Base-by-base conservation (phyloP, 1,140 invertebrate genomes). In the Odontomachus brunneus region DNA sequence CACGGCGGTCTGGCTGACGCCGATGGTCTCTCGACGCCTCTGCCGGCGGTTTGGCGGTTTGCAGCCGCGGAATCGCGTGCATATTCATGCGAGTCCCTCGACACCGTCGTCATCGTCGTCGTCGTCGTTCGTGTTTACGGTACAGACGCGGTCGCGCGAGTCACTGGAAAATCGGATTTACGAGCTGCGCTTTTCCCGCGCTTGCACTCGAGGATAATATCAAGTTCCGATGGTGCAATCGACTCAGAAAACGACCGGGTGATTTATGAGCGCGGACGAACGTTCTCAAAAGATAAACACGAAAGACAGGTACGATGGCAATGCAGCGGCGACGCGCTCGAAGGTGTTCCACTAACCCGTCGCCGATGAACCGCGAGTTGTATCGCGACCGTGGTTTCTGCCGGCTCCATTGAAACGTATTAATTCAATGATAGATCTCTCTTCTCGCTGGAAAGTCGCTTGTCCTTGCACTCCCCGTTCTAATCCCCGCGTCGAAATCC, bases 391-490 rank as follows among this genome's bases (percentile, higher is more conserved):
- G 60, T 49, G 44, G 59, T 38, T 17, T 19, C 14, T 51, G 59
- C 15, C 48, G 38, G 24, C 48, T 55, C 62, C 63, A 73, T 87
- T 67, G 53, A 82, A 85, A 87, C 81, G 59, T 78, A 88, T 88
- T 69, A 67, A 88, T 72, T 81, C 69, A 33, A 62, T 44, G 60
- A 69, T 38, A 19, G 73, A 81, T 49, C 55, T 88, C 69, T 74
- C 51, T 49, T 55, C 65, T 62, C 4, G 73, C 12, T 74, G 65
- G 71, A 81, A 76, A 84, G 53, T 48, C 76, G 24, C 57, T 59
- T 88, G 83, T 88, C 87, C 86, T 88, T 87, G 83, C 87, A 71
- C 83, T 75, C 51, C 44, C 72, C 72, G 19, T 83, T 88, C 87
- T 83, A 88, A 85, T 85, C 38, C 38, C 38, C 83, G 67, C 73